Percentiles rank a stretch among this genome's conserved stretches.
Evolutionary conservation across 2,797 vertebrate genomes (phyloP).

Genomic region (Eulemur mongoz): DNA sequence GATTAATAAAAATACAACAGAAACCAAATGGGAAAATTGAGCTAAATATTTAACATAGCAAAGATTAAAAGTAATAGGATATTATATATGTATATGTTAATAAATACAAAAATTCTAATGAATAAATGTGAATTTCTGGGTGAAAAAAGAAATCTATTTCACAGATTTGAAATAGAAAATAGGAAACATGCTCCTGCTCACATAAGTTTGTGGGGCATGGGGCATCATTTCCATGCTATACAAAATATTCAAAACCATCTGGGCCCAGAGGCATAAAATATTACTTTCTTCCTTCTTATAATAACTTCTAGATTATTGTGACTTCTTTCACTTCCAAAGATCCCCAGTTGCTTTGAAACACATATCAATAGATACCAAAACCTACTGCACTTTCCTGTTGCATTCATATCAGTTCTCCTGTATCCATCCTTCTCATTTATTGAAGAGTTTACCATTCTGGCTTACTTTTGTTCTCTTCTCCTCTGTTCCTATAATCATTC

Average conservation of each 20-base stretch:
- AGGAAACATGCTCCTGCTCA: background rate
- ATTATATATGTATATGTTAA: background rate
- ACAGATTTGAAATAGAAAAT: background rate
- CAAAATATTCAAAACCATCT: conserved; percentile 36
- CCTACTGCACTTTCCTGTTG: background rate
- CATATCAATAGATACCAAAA: too few relatives aligned
- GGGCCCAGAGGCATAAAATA: background rate
- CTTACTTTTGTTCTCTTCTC: background rate
- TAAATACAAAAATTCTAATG: background rate
- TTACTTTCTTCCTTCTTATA: background rate
- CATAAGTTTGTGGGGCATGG: background rate
- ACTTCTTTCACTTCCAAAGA: background rate
- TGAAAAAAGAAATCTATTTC: background rate
- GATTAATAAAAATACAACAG: conserved; percentile 1
- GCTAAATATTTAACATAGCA: background rate
- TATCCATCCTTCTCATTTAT: background rate
- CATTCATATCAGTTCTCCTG: background rate
- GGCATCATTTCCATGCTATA: background rate
- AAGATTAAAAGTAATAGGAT: background rate
- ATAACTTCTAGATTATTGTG: background rate
- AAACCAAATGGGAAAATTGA: background rate
- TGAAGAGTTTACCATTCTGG: background rate
- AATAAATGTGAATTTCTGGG: background rate
- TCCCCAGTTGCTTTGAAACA: background rate
- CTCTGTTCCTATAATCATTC: background rate